Base-by-base conservation (phyloP, 2,113 vertebrate species). In the Neoarius graeffei region DNA sequence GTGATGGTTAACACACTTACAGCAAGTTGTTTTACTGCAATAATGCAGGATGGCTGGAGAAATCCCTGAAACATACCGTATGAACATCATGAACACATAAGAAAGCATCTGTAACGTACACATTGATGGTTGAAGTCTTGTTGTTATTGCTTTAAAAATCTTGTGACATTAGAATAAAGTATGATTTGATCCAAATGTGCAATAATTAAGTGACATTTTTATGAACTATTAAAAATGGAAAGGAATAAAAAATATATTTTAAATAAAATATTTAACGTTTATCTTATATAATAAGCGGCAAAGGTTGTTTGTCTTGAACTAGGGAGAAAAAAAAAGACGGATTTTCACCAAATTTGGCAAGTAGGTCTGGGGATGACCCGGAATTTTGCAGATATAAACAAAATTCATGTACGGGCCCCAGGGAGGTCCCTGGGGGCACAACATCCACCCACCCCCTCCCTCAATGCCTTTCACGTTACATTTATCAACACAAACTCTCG, bases 21-120 rank as follows among this genome's bases (percentile, higher is more conserved):
- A 17, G 52, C 60, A 80, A 67, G 85, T 48, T 86, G 57, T 85
- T 30, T 73, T 56, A 69, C 23, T 80, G 76, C 76, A 67, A 8
- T 20, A 15, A 6, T 35, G 48, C 48, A 86, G 66, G 27, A 57
- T 20, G 85, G 42, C 57, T 27, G 56, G 3, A 52, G 25, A 79
- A 50, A 86, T 13, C 2, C 42, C 5, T 59, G 7, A 52, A 62
- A 86, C 71, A 52, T 27, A n/a, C n/a, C n/a, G n/a, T n/a, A 35
- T 35, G 35, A 30, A 30, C 30, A 30, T 30, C 30, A 7, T 50
- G 71, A 54, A 13, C 69, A 13, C n/a, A 48, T 62, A 76, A 79
- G 23, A 27, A 42, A 62, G 69, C 84, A 59, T 74, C 27, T 71
- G 56, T 76, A 62, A 48, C 25, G 0, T 8, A 10, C 67, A 74